Evolutionary conservation across 1,140 invertebrate genomes (phyloP).

Genomic region (Dendroctonus valens): DNA sequence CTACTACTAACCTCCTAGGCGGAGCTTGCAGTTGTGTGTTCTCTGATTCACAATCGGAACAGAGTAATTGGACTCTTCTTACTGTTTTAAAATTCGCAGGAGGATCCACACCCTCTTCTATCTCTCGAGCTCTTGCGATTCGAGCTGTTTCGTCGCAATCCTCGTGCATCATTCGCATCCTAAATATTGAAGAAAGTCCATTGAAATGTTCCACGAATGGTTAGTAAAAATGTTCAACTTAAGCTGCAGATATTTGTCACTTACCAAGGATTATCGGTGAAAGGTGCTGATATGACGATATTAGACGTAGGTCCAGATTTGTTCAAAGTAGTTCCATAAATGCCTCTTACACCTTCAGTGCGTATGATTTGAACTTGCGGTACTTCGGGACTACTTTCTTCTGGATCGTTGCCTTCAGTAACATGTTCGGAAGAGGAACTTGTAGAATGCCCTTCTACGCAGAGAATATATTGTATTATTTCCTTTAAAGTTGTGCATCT

Average conservation of each 20-base stretch:
- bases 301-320: conserved; percentile 30
- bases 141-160: conserved; percentile 73
- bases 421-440: background rate
- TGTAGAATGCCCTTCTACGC: conserved; percentile 5
- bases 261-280: conserved; percentile 40
- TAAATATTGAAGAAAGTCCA: conserved; percentile 33
- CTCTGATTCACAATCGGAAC: conserved; percentile 44
- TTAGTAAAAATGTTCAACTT: background rate
- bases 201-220: background rate
- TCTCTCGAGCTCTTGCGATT: conserved; percentile 69
- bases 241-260: background rate
- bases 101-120: conserved; percentile 72
- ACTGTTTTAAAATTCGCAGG: conserved; percentile 60
- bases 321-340: conserved; percentile 38
- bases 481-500: background rate
- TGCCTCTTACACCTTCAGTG: conserved; percentile 35
- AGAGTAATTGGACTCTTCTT: conserved; percentile 49
- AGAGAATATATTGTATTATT: background rate
- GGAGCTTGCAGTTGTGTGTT: conserved; percentile 35
- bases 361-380: conserved; percentile 31
- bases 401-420: background rate
- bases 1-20: conserved; percentile 11
- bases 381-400: conserved; percentile 12
- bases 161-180: conserved; percentile 54
- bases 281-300: conserved; percentile 36